These are phyloP conservation scores for Drosophila acutilabella DNA, from an alignment of 2,888 invertebrate species.

Conservation along the genomic window DNA sequence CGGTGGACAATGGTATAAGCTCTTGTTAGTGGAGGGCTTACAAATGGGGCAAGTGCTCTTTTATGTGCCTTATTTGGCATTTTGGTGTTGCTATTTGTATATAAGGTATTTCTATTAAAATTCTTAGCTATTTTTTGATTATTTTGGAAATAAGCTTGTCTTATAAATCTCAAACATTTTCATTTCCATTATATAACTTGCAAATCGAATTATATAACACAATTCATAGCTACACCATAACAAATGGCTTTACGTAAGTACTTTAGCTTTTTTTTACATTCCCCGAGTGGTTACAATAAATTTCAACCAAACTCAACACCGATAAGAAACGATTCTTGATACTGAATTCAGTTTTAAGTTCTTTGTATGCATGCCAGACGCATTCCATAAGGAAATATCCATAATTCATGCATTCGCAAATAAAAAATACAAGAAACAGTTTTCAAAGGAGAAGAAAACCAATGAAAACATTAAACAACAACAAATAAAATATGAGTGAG, in stretches of 20 bases:
- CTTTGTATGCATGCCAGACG: conserved; percentile 66
- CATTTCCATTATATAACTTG: conserved; percentile 8
- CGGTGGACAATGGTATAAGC: conserved; percentile 21
- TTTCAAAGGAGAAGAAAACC: conserved; percentile 30
- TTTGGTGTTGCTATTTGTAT: not conserved
- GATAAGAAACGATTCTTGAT: conserved; percentile 58
- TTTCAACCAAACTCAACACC: conserved; percentile 63
- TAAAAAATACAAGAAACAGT: conserved; percentile 49
- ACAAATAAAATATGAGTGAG: conserved; percentile 72
- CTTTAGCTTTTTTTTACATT: conserved; percentile 25
- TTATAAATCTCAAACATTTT: too few species aligned
- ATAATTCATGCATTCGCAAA: conserved; percentile 78
- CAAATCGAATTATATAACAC: conserved; percentile 31
- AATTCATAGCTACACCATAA: not conserved
- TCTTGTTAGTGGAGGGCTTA: conserved; percentile 10
- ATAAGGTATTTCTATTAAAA: not conserved
- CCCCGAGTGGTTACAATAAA: conserved; percentile 48
- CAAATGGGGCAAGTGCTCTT: conserved; percentile 1
- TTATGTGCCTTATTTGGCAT: not conserved
- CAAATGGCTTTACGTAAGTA: conserved; percentile 11
- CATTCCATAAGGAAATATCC: conserved; percentile 73
- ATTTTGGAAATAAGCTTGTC: too few species aligned
- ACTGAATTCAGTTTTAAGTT: conserved; percentile 25
- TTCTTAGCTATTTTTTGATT: too few species aligned
- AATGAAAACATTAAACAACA: conserved; percentile 75